Evolutionary conservation across 1,140 invertebrate species (phyloP).

Genomic region (Cherax quadricarinatus): DNA sequence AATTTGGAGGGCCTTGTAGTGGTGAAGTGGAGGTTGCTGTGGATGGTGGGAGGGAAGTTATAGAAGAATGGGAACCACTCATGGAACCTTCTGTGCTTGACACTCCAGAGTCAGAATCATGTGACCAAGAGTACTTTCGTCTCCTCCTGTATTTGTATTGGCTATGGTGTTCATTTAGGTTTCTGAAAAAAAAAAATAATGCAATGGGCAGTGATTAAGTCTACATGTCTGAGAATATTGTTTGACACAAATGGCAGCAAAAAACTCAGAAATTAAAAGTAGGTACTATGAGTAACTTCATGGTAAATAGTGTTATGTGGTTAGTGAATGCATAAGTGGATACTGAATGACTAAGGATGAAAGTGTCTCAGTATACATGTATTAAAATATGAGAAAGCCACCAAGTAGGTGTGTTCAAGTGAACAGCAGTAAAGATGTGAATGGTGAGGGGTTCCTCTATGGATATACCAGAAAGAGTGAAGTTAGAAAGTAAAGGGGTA

Average conservation of each 20-base stretch:
- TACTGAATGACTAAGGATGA: too few species aligned
- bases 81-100: slow-evolving; percentile 77
- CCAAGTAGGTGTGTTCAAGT: too few species aligned
- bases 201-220: neutral
- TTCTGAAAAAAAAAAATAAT: slow-evolving; percentile 37
- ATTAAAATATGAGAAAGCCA: too few species aligned
- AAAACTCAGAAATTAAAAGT: too few species aligned
- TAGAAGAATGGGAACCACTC: slow-evolving; percentile 70
- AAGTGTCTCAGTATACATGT: too few species aligned
- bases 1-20: slow-evolving; percentile 76
- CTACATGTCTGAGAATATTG: neutral
- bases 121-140: slow-evolving; percentile 86
- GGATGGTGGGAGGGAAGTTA: slow-evolving; percentile 51
- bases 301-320: too few species aligned
- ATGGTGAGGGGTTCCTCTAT: too few species aligned
- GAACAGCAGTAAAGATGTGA: too few species aligned
- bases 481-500: too few species aligned
- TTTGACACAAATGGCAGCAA: neutral
- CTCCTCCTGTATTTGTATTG: slow-evolving; percentile 77
- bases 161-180: slow-evolving; percentile 69
- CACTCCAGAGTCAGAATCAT: slow-evolving; percentile 82
- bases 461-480: too few species aligned
- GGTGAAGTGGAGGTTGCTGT: slow-evolving; percentile 59
- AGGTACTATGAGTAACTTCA: too few species aligned
- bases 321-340: too few species aligned